Base-by-base conservation (phyloP, 2,797 vertebrate species). In the Halcyon badia region DNA sequence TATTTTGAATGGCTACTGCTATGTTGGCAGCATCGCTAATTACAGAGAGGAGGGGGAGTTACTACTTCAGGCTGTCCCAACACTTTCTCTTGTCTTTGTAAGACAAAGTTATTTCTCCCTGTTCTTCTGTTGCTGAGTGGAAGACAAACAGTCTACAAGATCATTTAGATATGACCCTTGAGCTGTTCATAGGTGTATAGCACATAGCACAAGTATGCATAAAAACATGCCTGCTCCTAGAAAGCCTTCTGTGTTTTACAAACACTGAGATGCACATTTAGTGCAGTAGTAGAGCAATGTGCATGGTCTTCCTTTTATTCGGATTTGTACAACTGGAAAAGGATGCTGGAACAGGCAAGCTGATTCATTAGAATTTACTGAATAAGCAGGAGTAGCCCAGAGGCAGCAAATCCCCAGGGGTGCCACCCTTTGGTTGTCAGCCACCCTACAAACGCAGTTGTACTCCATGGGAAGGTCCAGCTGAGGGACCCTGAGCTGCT, bases 401-500 rank as follows among this genome's bases (percentile, higher is more conserved):
- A 69, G 66, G 52, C 20, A 91, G 21, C 11, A 57, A 65, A 81
- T 18, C 18, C 35, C 71, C 15, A 26, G 30, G 7, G 2, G 1
- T 73, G 37, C 9, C 17, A 49, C 8, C 10, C 20, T 54, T 56
- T 16, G 35, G 26, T 14, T 83, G 7, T 25, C 31, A 81, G 31
- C 57, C 62, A 6, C 46, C 35, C 39, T 37, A 19, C 6, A 35
- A 58, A 71, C 64, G 18, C 64, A 69, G 21, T 12, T 51, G 30
- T 28, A 35, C 16, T 64, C 0, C 0, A 19, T 3, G 8, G 11
- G 41, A 12, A n/a, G 15, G 39, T 37, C 16, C 28, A 8, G 8
- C 13, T 16, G 35, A 22, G 13, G 62, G 30, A 90, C 26, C 24
- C 49, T 52, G 52, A 16, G n/a, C 31, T 83, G 25, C 26, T 76